Conservation (phyloP, 2,113 vertebrate genomes). For the Clarias batrachus region DNA sequence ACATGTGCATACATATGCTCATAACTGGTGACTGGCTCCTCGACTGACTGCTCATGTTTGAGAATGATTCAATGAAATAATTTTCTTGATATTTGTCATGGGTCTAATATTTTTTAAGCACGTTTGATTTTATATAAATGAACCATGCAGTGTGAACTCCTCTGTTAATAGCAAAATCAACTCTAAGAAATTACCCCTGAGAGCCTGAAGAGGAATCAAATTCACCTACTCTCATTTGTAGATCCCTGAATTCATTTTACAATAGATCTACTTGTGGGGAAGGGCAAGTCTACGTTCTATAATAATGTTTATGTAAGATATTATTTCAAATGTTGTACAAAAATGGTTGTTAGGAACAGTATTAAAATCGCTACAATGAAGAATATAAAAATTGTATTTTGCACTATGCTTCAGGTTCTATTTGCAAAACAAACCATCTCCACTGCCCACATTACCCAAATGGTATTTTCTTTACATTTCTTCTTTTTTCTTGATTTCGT, state of each 20-base stretch:
- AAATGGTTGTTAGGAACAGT: neutral
- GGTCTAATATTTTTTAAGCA: neutral
- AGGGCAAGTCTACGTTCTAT: neutral
- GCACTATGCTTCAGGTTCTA: neutral
- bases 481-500: neutral
- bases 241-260: neutral
- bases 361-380: neutral
- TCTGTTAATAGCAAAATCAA: neutral
- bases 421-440: neutral
- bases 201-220: neutral
- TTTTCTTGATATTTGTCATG: neutral
- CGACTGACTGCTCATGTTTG: neutral
- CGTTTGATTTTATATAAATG: neutral
- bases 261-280: neutral
- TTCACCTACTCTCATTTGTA: neutral
- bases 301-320: neutral
- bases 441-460: neutral
- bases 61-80: neutral
- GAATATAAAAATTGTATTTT: neutral
- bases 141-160: neutral
- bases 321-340: neutral
- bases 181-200: neutral
- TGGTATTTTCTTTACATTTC: neutral
- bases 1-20: conserved; percentile 18
- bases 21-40: neutral